Conservation (phyloP, 2,797 vertebrate species). For the Odontamblyopus rebecca region DNA sequence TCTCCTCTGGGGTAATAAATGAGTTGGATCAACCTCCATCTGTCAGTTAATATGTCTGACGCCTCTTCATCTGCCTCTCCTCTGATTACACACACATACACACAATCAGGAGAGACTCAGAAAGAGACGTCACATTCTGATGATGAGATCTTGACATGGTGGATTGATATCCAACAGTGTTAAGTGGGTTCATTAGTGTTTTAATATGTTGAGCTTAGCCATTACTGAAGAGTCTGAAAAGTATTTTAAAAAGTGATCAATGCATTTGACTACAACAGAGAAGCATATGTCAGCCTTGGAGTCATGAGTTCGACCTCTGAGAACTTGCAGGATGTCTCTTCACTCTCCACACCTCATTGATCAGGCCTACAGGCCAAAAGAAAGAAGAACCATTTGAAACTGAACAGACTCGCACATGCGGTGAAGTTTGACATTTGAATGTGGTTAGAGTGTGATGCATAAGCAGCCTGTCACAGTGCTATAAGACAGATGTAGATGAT, state of each 20-base stretch:
- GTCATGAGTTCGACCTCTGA: background rate
- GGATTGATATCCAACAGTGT: constrained; percentile 37
- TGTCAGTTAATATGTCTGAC: constrained; percentile 99
- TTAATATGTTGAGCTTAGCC: constrained; percentile 17
- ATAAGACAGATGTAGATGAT: constrained; percentile 71
- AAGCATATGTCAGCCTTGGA: background rate
- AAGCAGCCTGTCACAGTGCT: constrained; percentile 71
- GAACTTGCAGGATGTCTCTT: background rate
- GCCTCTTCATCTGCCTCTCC: constrained; percentile 90
- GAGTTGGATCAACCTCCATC: constrained; percentile 99
- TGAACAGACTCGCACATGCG: constrained; percentile 11
- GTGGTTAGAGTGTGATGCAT: constrained; percentile 53
- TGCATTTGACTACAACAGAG: background rate
- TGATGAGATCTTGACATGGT: constrained; percentile 49
- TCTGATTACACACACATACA: constrained; percentile 69
- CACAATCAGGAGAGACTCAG: constrained; percentile 48
- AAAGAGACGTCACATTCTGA: constrained; percentile 49
- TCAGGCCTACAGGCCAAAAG: background rate
- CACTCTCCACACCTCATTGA: background rate
- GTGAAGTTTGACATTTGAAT: constrained; percentile 19
- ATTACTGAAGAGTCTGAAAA: constrained; percentile 19
- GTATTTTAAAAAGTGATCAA: constrained; percentile 8
- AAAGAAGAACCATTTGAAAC: constrained; percentile 3
- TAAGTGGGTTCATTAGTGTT: constrained; percentile 38
- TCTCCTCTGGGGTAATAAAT: constrained; percentile 99